Evolutionary conservation across 1,140 invertebrate genomes (phyloP).

Genomic region (Eciton burchellii): DNA sequence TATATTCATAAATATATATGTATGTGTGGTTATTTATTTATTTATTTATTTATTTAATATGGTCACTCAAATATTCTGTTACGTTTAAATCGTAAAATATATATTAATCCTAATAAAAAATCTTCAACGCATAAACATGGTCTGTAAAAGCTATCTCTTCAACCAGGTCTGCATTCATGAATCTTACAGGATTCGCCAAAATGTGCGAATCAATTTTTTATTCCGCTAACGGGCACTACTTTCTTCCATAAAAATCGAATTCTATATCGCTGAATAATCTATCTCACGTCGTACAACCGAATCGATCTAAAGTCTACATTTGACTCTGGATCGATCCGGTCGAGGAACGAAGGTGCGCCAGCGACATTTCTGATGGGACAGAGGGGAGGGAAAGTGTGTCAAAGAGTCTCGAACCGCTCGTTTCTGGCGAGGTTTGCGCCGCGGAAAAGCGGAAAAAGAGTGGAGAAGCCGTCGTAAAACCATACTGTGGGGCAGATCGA

Average conservation of each 20-base stretch:
- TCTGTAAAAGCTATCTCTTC: neutral
- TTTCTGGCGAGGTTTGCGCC: neutral
- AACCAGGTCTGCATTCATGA: neutral
- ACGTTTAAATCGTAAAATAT: neutral
- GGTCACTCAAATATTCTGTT: neutral
- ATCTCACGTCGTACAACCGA: neutral
- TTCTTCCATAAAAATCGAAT: conserved; percentile 14
- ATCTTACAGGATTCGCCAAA: neutral
- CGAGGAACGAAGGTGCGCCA: neutral
- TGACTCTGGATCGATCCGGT: neutral
- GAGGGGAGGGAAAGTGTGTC: conserved; percentile 8
- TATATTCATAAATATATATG: no score
- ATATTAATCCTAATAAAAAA: neutral
- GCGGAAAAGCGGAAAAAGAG: conserved; percentile 15
- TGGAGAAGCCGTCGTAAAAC: conserved; percentile 61
- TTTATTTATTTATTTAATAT: no score
- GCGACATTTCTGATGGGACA: conserved; percentile 11
- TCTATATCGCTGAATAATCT: neutral
- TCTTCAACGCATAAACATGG: neutral
- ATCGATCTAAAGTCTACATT: neutral
- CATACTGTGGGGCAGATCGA: conserved; percentile 59
- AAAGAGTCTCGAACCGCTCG: conserved; percentile 29
- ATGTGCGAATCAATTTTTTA: neutral
- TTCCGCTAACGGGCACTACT: neutral
- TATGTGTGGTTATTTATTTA: no score